Evolutionary conservation across 2,888 invertebrate genomes (phyloP).

Genomic region (Corbicula japonica): DNA sequence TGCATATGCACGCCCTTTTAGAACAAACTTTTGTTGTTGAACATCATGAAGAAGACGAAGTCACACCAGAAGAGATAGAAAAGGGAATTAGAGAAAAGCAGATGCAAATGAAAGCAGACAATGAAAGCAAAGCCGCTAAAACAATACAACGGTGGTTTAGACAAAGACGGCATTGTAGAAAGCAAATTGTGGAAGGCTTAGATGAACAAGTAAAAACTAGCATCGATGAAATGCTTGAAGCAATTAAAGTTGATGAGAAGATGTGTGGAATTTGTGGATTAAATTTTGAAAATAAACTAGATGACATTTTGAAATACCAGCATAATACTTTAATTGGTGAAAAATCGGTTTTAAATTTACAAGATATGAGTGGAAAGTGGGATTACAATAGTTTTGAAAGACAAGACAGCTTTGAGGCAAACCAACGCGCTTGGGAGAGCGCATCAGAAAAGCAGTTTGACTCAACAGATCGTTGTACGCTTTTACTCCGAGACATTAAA

Average conservation of each 20-base stretch:
- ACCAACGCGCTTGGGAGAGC: neutral
- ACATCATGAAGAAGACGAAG: constrained; percentile 33
- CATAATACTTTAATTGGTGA: constrained; percentile 7
- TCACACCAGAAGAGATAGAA: constrained; percentile 58
- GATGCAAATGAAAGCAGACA: constrained; percentile 25
- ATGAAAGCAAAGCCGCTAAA: constrained; percentile 38
- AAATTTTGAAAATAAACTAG: constrained; percentile 42
- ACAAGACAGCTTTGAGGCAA: neutral
- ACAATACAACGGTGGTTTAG: constrained; percentile 55
- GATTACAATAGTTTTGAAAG: neutral
- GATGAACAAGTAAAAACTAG: constrained; percentile 23
- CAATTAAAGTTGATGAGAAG: constrained; percentile 50
- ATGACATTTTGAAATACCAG: constrained; percentile 5
- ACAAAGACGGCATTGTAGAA: constrained; percentile 16
- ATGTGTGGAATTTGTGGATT: constrained; percentile 70
- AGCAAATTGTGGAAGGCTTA: constrained; percentile 24
- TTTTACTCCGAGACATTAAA: neutral
- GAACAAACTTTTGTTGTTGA: constrained; percentile 16
- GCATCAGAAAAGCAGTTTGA: neutral
- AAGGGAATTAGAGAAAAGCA: constrained; percentile 50
- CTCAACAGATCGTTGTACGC: neutral
- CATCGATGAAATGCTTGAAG: constrained; percentile 45
- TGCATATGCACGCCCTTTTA: constrained; percentile 3
- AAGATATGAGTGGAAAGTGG: neutral
- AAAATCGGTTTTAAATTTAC: constrained; percentile 24